Conservation (phyloP, 2,888 invertebrate genomes). For the Caenorhabditis sinica region DNA sequence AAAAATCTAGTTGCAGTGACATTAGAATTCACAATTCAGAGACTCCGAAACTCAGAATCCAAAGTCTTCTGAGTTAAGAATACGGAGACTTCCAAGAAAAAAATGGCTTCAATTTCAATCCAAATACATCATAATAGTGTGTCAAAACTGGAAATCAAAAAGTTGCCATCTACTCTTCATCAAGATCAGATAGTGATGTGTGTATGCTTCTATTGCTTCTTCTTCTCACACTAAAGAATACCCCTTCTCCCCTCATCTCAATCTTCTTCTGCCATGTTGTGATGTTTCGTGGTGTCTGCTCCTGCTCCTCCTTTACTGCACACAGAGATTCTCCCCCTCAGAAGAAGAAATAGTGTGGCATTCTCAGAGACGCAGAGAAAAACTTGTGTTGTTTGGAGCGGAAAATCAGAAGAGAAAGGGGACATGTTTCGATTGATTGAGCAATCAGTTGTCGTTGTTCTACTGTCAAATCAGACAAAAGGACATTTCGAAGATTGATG, state of each 20-base stretch:
- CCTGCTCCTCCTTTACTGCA: slow-evolving; percentile 52
- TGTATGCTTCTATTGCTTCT: slow-evolving; percentile 12
- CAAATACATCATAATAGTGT: not conserved
- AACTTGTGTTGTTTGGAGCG: slow-evolving; percentile 21
- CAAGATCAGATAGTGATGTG: slow-evolving; percentile 9
- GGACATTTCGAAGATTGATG: slow-evolving; percentile 41
- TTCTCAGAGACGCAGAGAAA: slow-evolving; percentile 5
- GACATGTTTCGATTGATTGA: slow-evolving; percentile 62
- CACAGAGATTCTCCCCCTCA: not conserved
- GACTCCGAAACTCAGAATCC: no score
- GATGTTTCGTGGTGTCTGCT: slow-evolving; percentile 46
- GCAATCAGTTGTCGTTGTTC: slow-evolving; percentile 52
- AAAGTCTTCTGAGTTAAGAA: no score
- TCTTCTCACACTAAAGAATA: slow-evolving; percentile 12
- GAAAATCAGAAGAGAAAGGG: slow-evolving; percentile 1
- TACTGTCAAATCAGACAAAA: slow-evolving; percentile 14
- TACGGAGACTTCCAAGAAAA: not conserved
- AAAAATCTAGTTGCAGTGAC: no score
- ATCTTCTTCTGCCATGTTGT: slow-evolving; percentile 47
- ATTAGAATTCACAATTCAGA: no score
- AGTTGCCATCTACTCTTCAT: slow-evolving; percentile 7
- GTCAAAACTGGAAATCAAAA: slow-evolving; percentile 18
- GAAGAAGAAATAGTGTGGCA: slow-evolving; percentile 2
- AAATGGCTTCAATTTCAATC: not conserved
- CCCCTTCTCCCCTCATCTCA: slow-evolving; percentile 3